Conservation (phyloP, 2,888 invertebrate species). For the Tholera decimalis region DNA sequence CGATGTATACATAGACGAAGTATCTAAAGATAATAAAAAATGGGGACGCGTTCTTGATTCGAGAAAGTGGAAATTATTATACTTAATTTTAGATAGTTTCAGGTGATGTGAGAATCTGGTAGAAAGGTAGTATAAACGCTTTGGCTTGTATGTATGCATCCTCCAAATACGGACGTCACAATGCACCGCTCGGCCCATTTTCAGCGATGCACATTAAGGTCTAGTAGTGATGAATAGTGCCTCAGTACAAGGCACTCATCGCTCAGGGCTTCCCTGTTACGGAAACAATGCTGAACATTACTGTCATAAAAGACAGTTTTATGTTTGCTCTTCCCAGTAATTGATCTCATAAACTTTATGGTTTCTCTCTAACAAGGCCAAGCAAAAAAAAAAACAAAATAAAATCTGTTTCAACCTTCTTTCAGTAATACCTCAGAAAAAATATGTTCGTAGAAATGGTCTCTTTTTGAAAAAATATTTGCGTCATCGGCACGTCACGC, state of each 20-base stretch:
- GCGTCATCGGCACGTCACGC: slow-evolving; percentile 46
- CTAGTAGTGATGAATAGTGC: slow-evolving; percentile 26
- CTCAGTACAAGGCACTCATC: slow-evolving; percentile 35
- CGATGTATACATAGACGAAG: slow-evolving; percentile 36
- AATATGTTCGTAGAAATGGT: slow-evolving; percentile 15
- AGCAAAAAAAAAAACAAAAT: slow-evolving; percentile 13
- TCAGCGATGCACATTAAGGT: slow-evolving; percentile 27
- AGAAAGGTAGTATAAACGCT: slow-evolving; percentile 5
- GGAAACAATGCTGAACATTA: slow-evolving; percentile 17
- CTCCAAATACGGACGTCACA: neutral
- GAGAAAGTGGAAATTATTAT: neutral
- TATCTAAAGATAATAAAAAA: slow-evolving; percentile 13
- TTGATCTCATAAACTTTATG: slow-evolving; percentile 35
- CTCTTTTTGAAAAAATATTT: slow-evolving; percentile 30
- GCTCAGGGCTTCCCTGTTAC: slow-evolving; percentile 15
- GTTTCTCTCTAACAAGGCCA: slow-evolving; percentile 42
- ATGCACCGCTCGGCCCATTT: slow-evolving; percentile 29
- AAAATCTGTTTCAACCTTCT: slow-evolving; percentile 16
- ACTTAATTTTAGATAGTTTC: neutral
- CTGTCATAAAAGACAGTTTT: slow-evolving; percentile 4
- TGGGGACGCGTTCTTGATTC: neutral
- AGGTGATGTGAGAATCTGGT: slow-evolving; percentile 2
- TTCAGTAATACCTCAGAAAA: slow-evolving; percentile 10
- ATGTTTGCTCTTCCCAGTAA: slow-evolving; percentile 21
- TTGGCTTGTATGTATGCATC: neutral